A percentile compares a stretch with the other conserved stretches of the same genome.
Conservation (phyloP, 1,140 invertebrate genomes). For the Wiebesia pumilae region DNA sequence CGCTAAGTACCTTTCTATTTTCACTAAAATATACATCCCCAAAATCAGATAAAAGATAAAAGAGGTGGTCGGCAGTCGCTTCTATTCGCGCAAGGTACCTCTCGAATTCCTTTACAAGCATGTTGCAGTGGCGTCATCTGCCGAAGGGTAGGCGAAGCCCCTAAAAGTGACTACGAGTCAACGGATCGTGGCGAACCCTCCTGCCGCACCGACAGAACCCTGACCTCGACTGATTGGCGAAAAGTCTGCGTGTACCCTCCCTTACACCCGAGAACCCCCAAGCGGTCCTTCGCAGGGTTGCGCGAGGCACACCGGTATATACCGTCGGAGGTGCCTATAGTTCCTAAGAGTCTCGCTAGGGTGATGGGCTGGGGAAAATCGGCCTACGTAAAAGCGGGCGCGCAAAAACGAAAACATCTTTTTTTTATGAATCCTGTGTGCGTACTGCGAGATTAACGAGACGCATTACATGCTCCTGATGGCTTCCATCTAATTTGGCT, state of each 20-base stretch:
- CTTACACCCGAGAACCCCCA: conserved; percentile 65
- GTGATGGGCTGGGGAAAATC: conserved; percentile 47
- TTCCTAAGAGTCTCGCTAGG: conserved; percentile 69
- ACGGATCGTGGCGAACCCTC: conserved; percentile 60
- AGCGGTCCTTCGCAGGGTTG: conserved; percentile 54
- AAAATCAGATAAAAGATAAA: background rate
- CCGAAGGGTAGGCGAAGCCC: conserved; percentile 68
- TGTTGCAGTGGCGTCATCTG: conserved; percentile 68
- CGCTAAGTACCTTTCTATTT: background rate
- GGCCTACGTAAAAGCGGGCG: background rate
- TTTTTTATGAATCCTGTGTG: background rate
- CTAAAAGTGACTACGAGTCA: conserved; percentile 63
- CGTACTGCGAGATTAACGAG: background rate
- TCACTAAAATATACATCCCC: background rate
- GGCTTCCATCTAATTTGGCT: background rate
- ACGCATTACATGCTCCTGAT: background rate
- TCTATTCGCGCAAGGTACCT: background rate
- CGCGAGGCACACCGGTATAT: conserved; percentile 55
- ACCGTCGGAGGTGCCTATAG: conserved; percentile 71
- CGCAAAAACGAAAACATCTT: conserved; percentile 6
- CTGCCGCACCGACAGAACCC: conserved; percentile 52
- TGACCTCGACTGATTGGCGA: conserved; percentile 26
- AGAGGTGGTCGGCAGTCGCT: no score
- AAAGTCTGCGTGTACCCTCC: conserved; percentile 44
- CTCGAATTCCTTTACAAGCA: background rate